These are phyloP conservation scores for Hozukius guyotensis DNA, from an alignment of 2,797 vertebrate genomes.

Conservation along the genomic window DNA sequence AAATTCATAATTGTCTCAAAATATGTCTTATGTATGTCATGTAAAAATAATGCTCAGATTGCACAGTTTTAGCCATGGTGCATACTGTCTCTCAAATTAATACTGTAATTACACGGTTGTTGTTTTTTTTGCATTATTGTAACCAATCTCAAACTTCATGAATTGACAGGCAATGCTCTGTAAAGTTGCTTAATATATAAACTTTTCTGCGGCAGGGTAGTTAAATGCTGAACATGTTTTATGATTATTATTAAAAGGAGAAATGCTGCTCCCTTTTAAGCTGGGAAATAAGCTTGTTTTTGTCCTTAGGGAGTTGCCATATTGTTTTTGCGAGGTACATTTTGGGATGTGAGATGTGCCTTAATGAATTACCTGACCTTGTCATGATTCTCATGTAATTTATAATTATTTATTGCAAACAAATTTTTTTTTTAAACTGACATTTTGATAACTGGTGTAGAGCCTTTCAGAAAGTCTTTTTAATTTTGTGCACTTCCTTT, in stretches of 20 bases:
- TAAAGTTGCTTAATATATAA: constrained; percentile 68
- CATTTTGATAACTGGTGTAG: constrained; percentile 77
- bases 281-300: constrained; percentile 75
- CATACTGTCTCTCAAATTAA: constrained; percentile 51
- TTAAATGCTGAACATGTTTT: constrained; percentile 71
- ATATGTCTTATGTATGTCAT: constrained; percentile 41
- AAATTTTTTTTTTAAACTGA: constrained; percentile 73
- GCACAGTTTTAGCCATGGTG: constrained; percentile 57
- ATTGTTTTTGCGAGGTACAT: constrained; percentile 78
- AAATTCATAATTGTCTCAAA: constrained; percentile 35
- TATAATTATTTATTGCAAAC: constrained; percentile 88
- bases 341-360: constrained; percentile 78
- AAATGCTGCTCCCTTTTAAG: constrained; percentile 71
- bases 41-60: constrained; percentile 57
- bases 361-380: constrained; percentile 78
- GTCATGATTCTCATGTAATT: constrained; percentile 81
- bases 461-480: constrained; percentile 66
- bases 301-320: constrained; percentile 76
- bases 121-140: constrained; percentile 21
- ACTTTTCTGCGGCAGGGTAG: constrained; percentile 77
- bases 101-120: constrained; percentile 45
- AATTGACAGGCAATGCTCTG: constrained; percentile 61
- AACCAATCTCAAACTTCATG: constrained; percentile 46
- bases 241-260: constrained; percentile 69
- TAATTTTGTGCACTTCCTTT: constrained; percentile 84